A percentile compares a stretch with the other conserved stretches of the same genome.
phyloP scores from a whole-genome alignment of 2,113 vertebrate species.

The Nycticryphes semicollaris region DNA sequence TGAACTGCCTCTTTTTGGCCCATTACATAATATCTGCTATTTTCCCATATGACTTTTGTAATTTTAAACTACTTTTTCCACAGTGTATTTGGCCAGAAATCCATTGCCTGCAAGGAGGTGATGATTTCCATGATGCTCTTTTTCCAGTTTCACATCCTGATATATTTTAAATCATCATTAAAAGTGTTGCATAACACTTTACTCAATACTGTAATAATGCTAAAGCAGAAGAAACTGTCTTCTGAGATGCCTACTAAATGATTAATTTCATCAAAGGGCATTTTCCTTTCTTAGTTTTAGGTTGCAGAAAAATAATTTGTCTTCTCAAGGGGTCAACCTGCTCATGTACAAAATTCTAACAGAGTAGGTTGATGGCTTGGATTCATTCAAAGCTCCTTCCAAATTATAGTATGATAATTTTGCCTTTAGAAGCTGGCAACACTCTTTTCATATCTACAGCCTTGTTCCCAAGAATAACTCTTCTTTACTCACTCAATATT shows the following conservation, averaged over 20 bases:
- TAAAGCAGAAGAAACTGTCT: not conserved
- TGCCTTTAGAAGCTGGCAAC: not conserved
- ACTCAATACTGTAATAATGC: not conserved
- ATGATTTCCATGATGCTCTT: not conserved
- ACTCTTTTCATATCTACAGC: not conserved
- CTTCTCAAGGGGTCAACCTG: not conserved
- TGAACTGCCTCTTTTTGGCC: not conserved
- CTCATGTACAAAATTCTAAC: not conserved
- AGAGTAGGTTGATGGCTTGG: not conserved
- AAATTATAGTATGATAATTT: not conserved
- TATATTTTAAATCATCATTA: not conserved
- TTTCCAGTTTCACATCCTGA: not conserved
- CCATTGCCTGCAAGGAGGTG: not conserved
- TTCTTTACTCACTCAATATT: not conserved
- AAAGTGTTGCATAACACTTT: not conserved
- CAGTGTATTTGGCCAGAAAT: not conserved
- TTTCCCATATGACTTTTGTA: not conserved
- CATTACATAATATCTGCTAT: not conserved
- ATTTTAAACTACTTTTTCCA: not conserved
- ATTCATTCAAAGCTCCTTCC: not conserved
- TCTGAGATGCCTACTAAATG: not conserved
- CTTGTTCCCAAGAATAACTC: not conserved
- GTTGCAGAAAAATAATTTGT: not conserved
- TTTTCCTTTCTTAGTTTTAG: not conserved
- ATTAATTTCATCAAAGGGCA: not conserved